phyloP scores from a whole-genome alignment of 2,797 vertebrate species.

The Phrynocephalus vlangalii region DNA sequence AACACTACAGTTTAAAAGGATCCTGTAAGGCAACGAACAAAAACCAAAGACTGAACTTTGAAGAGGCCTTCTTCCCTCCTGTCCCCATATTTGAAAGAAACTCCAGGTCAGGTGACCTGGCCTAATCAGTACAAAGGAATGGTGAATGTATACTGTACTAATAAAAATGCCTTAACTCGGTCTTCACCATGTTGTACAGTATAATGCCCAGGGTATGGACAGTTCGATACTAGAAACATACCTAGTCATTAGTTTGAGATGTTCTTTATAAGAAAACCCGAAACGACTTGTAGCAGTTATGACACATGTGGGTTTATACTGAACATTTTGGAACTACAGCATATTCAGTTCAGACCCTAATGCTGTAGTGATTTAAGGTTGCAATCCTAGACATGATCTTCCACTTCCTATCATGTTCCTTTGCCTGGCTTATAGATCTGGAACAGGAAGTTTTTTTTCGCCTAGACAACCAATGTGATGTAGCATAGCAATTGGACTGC shows the following conservation, averaged over 20 bases:
- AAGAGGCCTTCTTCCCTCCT: not conserved
- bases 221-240: not conserved
- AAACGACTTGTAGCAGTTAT: not conserved
- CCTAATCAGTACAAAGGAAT: not conserved
- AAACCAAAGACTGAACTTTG: not conserved
- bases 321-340: not conserved
- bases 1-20: not conserved
- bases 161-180: not conserved
- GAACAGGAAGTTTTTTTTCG: too few species aligned
- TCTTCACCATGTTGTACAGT: not conserved
- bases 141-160: not conserved
- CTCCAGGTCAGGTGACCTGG: not conserved
- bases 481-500: too few species aligned
- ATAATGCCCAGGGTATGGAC: not conserved
- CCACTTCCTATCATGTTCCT: not conserved
- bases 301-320: not conserved
- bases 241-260: not conserved
- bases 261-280: not conserved
- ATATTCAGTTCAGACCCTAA: not conserved
- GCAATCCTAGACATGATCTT: not conserved
- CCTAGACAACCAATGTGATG: too few species aligned
- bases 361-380: not conserved
- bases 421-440: not conserved
- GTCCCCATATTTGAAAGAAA: not conserved
- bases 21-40: not conserved